A percentile compares a stretch with the other conserved stretches of the same genome.
These are phyloP conservation scores for Nothobranchius furzeri DNA, from an alignment of 2,113 vertebrate genomes.

Conservation along the genomic window DNA sequence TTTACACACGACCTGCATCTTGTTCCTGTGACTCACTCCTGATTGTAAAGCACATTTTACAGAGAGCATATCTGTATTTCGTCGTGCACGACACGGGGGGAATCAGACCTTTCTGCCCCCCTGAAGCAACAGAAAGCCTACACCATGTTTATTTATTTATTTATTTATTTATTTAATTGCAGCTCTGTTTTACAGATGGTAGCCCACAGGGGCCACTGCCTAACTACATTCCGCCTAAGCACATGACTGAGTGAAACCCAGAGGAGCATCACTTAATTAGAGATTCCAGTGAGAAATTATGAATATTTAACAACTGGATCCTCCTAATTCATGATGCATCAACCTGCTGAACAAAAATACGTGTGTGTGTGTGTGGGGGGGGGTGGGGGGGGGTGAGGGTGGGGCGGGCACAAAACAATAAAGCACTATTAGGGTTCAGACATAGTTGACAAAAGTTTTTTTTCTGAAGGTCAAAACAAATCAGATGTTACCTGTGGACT, in stretches of 20 bases:
- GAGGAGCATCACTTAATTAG: constrained; percentile 48
- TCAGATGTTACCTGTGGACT: too few species aligned
- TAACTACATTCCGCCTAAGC: constrained; percentile 50
- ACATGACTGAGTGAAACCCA: constrained; percentile 37
- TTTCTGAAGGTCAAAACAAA: too few species aligned
- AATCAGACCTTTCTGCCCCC: constrained; percentile 33
- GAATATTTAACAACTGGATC: constrained; percentile 32
- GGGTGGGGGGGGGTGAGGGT: too few species aligned
- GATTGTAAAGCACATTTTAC: constrained; percentile 39
- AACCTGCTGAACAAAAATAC: neutral
- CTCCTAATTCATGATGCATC: constrained; percentile 10
- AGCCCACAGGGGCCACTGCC: constrained; percentile 76
- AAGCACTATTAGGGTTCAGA: too few species aligned
- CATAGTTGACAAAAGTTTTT: too few species aligned
- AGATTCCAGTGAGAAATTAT: constrained; percentile 38
- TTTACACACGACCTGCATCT: constrained; percentile 47
- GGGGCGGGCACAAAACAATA: too few species aligned
- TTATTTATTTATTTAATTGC: neutral
- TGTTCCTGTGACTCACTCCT: constrained; percentile 49
- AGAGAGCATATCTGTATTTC: constrained; percentile 52
- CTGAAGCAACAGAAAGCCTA: constrained; percentile 31
- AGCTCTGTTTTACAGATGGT: constrained; percentile 61
- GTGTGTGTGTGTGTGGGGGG: too few species aligned
- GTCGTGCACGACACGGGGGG: constrained; percentile 11
- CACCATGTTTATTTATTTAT: constrained; percentile 9